These are phyloP conservation scores for Parochlus steinenii DNA, from an alignment of 2,888 invertebrate genomes.

Conservation along the genomic window DNA sequence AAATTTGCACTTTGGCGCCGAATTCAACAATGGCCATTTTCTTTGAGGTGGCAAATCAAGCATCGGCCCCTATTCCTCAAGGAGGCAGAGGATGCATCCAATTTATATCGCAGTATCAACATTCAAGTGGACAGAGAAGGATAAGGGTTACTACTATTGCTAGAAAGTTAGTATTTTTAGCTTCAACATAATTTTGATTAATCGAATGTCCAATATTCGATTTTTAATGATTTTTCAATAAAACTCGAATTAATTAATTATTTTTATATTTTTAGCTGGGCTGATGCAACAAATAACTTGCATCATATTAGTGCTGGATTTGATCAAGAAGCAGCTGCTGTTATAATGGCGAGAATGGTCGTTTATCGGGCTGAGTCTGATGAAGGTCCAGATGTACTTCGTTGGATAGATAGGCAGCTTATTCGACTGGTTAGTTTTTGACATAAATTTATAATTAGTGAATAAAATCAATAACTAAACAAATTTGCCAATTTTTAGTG, in stretches of 20 bases:
- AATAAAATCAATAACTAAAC: conserved; percentile 9
- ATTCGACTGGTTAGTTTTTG: conserved; percentile 63
- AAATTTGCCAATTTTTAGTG: conserved; percentile 46
- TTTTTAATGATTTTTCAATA: background rate
- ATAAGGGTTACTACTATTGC: conserved; percentile 94
- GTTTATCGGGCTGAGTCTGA: conserved; percentile 90
- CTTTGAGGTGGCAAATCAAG: conserved; percentile 94
- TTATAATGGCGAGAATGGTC: conserved; percentile 91
- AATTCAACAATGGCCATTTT: conserved; percentile 86
- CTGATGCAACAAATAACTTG: conserved; percentile 77
- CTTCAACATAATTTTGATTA: background rate
- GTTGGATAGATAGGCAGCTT: conserved; percentile 97
- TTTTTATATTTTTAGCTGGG: conserved; percentile 52
- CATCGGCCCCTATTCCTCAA: conserved; percentile 85
- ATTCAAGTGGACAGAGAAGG: conserved; percentile 85
- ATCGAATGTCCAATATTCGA: conserved; percentile 1
- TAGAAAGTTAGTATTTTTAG: conserved; percentile 52
- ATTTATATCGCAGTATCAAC: conserved; percentile 97
- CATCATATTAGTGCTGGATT: conserved; percentile 89
- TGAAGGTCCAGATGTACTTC: conserved; percentile 90
- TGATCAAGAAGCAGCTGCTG: conserved; percentile 96
- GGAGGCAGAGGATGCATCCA: conserved; percentile 95
- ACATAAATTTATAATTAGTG: background rate
- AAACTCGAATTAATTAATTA: background rate
- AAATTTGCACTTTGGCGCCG: conserved; percentile 86